Evolutionary conservation across 2,888 invertebrate genomes (phyloP).

Genomic region (Agrypnus murinus): DNA sequence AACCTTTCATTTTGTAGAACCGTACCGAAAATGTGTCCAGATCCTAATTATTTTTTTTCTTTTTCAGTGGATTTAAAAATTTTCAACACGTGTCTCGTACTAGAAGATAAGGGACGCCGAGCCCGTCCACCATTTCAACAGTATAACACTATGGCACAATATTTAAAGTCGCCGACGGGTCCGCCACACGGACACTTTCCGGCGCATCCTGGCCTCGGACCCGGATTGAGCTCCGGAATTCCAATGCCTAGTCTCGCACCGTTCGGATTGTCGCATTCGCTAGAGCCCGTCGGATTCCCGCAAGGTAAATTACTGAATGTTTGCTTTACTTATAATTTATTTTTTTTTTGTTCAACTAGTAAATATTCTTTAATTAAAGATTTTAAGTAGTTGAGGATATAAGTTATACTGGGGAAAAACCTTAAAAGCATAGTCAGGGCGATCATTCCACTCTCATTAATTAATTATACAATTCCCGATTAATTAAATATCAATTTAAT

Average conservation of each 20-base stretch:
- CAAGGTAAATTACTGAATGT: conserved; percentile 65
- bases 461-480: too few species aligned
- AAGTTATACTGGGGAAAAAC: too few species aligned
- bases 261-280: conserved; percentile 66
- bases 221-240: conserved; percentile 62
- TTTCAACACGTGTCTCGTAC: conserved; percentile 53
- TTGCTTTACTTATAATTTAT: too few species aligned
- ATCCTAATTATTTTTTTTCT: background rate
- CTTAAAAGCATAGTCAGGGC: too few species aligned
- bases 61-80: conserved; percentile 61
- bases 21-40: too few species aligned
- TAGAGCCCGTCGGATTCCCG: conserved; percentile 67
- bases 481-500: background rate
- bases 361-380: background rate
- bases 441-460: too few species aligned
- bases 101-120: background rate
- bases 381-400: too few species aligned
- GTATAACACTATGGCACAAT: conserved; percentile 67
- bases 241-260: conserved; percentile 65
- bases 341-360: background rate
- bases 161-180: conserved; percentile 62
- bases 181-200: conserved; percentile 63
- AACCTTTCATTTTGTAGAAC: too few species aligned
- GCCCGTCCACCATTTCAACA: conserved; percentile 48
- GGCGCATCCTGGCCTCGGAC: conserved; percentile 62